Evolutionary conservation across 2,113 vertebrate genomes (phyloP), one percentile per base, ranked within the genome.

Genomic region (Taurulus bubalis): DNA sequence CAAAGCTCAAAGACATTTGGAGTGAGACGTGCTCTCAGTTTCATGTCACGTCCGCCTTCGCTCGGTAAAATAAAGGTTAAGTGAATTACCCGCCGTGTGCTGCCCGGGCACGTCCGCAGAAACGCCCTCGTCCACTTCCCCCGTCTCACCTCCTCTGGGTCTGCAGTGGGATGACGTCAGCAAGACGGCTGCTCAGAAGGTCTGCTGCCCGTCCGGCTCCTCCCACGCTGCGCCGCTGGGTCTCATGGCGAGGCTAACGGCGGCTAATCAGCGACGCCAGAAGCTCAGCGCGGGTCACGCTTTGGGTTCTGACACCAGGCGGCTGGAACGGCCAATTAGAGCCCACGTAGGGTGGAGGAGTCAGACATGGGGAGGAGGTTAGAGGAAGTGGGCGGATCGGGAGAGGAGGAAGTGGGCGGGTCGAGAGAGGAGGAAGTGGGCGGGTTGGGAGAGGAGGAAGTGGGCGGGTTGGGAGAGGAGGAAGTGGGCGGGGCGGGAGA

Each of bases 321-420:
- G n/a, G 77, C 75, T 36, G 32, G 87, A 81, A 90, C 82, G 77
- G 75, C 82, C 87, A 82, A 89, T 90, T 90, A 90, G 80, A 81
- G 77, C 53, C 32, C 74, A 83, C 79, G 73, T 26, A 53, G 51
- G 59, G 71, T 2, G 68, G 65, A 55, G 40, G 36, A 81, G 71
- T 76, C 66, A 40, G 77, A 76, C 71, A 36, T 71, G 73, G 66
- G 75, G 67, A 56, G 80, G 60, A 76, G 72, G 80, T 84, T 8
- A 88, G 11, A 38, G 36, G 36, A 4, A 34, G 26, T n/a, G 6
- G 40, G 56, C 2, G 62, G 70, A 79, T 85, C 76, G 18, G n/a
- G 55, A 78, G 70, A 49, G 71, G 62, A 65, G 75, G 82, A 66
- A 45, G 74, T 65, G 74, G 67, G 66, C 28, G 67, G 30, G 30